Conservation (phyloP, 2,797 vertebrate genomes). For the Pseudochromis fuscus region DNA sequence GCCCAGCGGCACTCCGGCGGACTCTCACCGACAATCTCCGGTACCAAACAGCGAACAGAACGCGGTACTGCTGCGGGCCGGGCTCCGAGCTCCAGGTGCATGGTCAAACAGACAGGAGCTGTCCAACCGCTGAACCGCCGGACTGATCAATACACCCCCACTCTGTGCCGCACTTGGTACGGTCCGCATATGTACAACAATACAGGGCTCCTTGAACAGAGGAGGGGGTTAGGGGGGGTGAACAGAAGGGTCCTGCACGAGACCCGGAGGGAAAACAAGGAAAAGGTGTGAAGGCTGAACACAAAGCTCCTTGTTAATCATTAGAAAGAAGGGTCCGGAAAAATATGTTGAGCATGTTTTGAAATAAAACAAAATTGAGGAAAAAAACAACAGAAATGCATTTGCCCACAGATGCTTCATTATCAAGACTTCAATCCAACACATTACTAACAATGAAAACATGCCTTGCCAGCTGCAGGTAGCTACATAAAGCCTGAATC, state of each 20-base stretch:
- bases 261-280: neutral
- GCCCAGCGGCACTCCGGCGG: neutral
- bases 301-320: too few species aligned
- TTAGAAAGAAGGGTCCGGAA: too few species aligned
- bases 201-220: slow-evolving; percentile 27
- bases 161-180: slow-evolving; percentile 61
- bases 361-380: too few species aligned
- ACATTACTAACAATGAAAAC: neutral
- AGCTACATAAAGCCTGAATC: neutral
- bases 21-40: slow-evolving; percentile 19
- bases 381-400: too few species aligned
- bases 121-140: slow-evolving; percentile 60
- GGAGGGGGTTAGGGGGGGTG: neutral
- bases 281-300: too few species aligned
- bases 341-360: too few species aligned
- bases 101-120: slow-evolving; percentile 51
- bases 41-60: slow-evolving; percentile 9
- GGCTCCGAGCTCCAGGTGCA: slow-evolving; percentile 60
- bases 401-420: neutral
- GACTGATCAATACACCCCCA: slow-evolving; percentile 46
- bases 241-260: neutral
- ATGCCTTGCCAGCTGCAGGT: neutral
- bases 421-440: neutral
- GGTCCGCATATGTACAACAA: slow-evolving; percentile 56
- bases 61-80: slow-evolving; percentile 16